Evolutionary conservation across 2,888 invertebrate species (phyloP), one percentile per base, ranked within the genome.

Genomic region (Galerucella nymphaeae): DNA sequence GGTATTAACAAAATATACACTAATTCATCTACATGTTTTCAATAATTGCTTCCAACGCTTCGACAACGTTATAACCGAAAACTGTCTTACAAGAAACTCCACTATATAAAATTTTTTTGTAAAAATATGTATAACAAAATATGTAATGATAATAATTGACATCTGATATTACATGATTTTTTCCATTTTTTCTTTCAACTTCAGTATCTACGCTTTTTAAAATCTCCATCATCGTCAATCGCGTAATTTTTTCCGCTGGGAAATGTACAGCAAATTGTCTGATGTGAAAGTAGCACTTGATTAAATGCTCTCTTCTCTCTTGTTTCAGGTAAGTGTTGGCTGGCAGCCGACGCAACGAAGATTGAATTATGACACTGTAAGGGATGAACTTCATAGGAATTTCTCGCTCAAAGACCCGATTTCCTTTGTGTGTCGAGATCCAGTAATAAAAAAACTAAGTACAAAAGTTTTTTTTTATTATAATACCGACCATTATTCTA

Each of bases 271-370:
- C 73, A 74, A 79, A 80, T 80, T 77, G 73, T 76, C 76, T 68
- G 69, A 75, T 67, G 75, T 72, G 61, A 70, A 66, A 74, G 67
- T 65, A 67, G 70, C 71, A 73, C 64, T 73, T 76, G 74, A 77
- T 76, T 73, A 72, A 77, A 73, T 67, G 75, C 75, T 76, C 74
- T 18, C 10, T 77, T 76, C 73, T 77, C 72, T 78, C 75, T 80
- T 79, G 78, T 80, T 79, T 66, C 79, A 80, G 80, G 80, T 78
- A 75, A 80, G 78, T 69, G 70, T 70, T 66, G 45, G 66, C 58
- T 66, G 66, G 61, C 62, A 23, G 58, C 48, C 23, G 23, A 50
- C 59, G 62, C 62, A 14, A 64, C 64, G 64, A 58, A 70, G 73
- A 73, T 73, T 73, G 23, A 70, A 73, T 73, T 73, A 73, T 61